These are phyloP conservation scores for Ips nitidus DNA, from an alignment of 1,140 invertebrate species.

Conservation along the genomic window DNA sequence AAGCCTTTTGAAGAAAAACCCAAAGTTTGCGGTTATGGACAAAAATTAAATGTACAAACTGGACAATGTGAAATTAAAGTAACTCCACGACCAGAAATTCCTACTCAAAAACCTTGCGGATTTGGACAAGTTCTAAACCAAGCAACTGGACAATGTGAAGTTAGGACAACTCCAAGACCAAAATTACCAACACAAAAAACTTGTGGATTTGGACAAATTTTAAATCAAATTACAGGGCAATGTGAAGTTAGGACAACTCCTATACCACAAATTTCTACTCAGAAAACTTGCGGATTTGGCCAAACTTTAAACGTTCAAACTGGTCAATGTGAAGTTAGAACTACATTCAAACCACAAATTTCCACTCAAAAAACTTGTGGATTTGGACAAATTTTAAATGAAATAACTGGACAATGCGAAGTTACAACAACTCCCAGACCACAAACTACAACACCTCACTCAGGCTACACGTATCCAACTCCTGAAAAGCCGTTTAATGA, in stretches of 20 bases:
- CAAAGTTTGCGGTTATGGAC: too few species aligned
- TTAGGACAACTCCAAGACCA: too few species aligned
- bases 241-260: slow-evolving; percentile 5
- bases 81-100: too few species aligned
- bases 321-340: slow-evolving; percentile 15
- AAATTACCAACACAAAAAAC: background rate
- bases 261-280: background rate
- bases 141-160: too few species aligned
- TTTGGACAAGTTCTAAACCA: too few species aligned
- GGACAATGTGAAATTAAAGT: too few species aligned
- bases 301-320: slow-evolving; percentile 1
- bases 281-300: slow-evolving; percentile 21
- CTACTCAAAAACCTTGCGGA: too few species aligned
- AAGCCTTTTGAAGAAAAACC: too few species aligned
- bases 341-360: too few species aligned
- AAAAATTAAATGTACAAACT: too few species aligned
- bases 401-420: slow-evolving; percentile 14
- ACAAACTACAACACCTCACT: background rate
- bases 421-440: slow-evolving; percentile 6
- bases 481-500: background rate
- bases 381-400: slow-evolving; percentile 17
- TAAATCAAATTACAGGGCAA: slow-evolving; percentile 6
- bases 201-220: slow-evolving; percentile 7
- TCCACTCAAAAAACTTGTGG: slow-evolving; percentile 11
- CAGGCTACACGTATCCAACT: background rate